Base-by-base conservation (phyloP, 2,797 vertebrate genomes). In the Apogon hyalosoma region DNA sequence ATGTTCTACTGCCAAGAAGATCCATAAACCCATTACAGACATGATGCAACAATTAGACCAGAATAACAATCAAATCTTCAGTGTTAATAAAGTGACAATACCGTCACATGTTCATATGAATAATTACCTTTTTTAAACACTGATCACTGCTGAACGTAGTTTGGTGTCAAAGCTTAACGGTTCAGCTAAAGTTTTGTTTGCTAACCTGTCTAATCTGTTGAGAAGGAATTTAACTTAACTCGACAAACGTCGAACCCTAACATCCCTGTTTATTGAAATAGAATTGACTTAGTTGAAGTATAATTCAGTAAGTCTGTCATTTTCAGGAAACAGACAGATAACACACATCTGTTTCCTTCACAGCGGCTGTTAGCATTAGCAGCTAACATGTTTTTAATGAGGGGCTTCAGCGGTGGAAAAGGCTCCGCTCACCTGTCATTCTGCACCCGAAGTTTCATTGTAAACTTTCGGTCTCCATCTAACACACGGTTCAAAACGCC, bases 401-500 rank as follows among this genome's bases (percentile, higher is more conserved):
- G 46, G 19, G 48, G 13, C 10, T 13, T 41, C 3, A 11, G 6
- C 4, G 8, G 38, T 18, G 3, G 7, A 24, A 63, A 42, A 19
- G 48, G 42, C 54, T 16, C 57, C 0, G 31, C 80, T 88, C 73
- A 95, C 94, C 95, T 92, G 87, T 95, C 93, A 94, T 90, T 80
- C 80, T 93, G 92, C 88, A 88, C 61, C 64, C 95, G 88, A 71
- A 91, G 92, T 93, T 94, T 95, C 94, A 95, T 93, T 81, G 58
- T 86, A 91, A 82, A 38, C 65, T 51, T 4, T 47, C n/a, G 60
- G 63, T 83, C 84, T 50, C 93, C 92, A 94, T 93, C 58, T 79
- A 87, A 69, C 12, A 57, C 63, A 62, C 54, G 6, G 41, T 55
- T 36, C 13, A 7, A 49, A 67, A 24, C 49, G 24, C 70, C 55